Evolutionary conservation across 2,888 invertebrate genomes (phyloP).

Genomic region (Eupithecia tripunctaria): DNA sequence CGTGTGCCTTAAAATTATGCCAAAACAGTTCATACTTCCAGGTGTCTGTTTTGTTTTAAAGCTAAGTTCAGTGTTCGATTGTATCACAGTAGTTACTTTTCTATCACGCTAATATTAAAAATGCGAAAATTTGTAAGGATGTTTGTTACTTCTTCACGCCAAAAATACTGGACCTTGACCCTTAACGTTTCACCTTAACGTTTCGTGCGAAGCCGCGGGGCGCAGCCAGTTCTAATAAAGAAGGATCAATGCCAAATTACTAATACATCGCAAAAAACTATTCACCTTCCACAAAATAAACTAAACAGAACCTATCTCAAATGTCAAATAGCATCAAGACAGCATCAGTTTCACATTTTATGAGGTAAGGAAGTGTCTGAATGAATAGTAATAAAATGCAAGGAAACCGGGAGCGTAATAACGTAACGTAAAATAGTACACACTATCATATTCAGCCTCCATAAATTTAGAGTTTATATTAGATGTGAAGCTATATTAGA

Average conservation of each 20-base stretch:
- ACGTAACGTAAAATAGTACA: conserved; percentile 54
- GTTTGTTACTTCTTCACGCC: too few relatives aligned
- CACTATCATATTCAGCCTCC: conserved; percentile 47
- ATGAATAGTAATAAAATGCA: conserved; percentile 60
- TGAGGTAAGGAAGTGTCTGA: conserved; percentile 53
- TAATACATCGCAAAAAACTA: background rate
- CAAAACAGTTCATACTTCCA: background rate
- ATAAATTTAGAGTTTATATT: conserved; percentile 53
- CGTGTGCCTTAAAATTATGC: too few relatives aligned
- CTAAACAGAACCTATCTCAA: conserved; percentile 20
- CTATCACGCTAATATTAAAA: too few relatives aligned
- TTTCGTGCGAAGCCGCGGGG: too few relatives aligned
- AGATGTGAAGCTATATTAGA: background rate
- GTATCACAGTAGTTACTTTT: background rate
- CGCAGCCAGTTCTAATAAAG: too few relatives aligned
- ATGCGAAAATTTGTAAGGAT: too few relatives aligned
- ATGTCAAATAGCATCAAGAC: conserved; percentile 44
- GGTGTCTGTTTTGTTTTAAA: background rate
- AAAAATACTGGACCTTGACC: too few relatives aligned
- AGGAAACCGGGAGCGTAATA: conserved; percentile 50
- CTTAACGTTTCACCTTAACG: too few relatives aligned
- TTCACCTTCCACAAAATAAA: background rate
- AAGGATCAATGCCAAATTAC: background rate
- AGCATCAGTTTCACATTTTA: conserved; percentile 56
- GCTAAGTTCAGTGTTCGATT: background rate